These are phyloP conservation scores for Lepidothrix coronata DNA, from an alignment of 2,113 vertebrate species.

Conservation along the genomic window DNA sequence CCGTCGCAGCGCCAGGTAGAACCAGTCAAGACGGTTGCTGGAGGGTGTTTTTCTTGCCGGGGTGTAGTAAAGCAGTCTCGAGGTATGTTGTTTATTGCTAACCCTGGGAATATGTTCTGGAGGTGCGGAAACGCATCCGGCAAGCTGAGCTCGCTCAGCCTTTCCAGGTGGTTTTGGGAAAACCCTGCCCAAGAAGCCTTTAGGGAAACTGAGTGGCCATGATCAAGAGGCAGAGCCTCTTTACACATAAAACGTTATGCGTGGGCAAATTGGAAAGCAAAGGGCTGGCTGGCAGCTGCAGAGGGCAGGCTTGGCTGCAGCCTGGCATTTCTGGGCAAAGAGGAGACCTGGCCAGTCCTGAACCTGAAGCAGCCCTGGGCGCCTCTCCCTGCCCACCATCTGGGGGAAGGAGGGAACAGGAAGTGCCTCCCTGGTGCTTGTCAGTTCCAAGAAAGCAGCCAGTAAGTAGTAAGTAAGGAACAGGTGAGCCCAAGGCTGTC, in stretches of 20 bases:
- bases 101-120: neutral
- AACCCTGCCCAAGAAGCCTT: neutral
- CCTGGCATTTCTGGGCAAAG: neutral
- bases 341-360: neutral
- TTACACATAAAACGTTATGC: neutral
- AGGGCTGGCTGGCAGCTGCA: neutral
- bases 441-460: neutral
- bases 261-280: neutral
- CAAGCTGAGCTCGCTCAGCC: neutral
- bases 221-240: neutral
- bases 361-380: neutral
- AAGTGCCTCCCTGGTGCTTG: neutral
- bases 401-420: neutral
- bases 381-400: neutral
- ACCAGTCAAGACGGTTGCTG: neutral
- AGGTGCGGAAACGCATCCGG: accelerated
- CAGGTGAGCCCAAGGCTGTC: neutral
- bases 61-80: constrained; percentile 11
- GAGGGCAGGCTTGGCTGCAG: neutral
- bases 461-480: neutral
- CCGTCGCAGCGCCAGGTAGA: neutral
- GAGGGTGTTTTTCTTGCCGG: neutral
- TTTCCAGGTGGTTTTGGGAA: neutral
- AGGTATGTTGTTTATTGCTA: neutral
- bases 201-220: neutral